Evolutionary conservation across 2,888 invertebrate species (phyloP).

Genomic region (Holacanthella duospinosa): DNA sequence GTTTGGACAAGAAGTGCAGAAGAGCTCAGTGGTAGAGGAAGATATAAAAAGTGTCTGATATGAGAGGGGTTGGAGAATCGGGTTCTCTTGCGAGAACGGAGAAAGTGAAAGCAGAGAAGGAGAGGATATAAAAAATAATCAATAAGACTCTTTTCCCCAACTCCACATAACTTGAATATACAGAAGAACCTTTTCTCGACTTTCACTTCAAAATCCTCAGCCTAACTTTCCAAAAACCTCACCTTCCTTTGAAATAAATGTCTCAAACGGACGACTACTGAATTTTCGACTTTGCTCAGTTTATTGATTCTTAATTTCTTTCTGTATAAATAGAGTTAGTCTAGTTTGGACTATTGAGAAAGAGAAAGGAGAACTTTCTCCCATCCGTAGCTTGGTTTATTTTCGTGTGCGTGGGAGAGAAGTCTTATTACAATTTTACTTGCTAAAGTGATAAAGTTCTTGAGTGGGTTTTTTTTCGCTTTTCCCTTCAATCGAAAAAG

Average conservation of each 20-base stretch:
- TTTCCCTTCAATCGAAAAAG: background rate
- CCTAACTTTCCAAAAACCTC: too few species aligned
- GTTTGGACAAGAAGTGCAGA: slow-evolving; percentile 2
- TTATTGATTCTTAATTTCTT: slow-evolving; percentile 3
- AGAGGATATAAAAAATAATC: slow-evolving; percentile 5
- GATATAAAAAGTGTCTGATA: background rate
- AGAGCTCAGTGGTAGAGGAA: background rate
- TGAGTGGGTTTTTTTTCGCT: background rate
- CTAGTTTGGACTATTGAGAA: background rate
- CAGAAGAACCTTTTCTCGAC: background rate
- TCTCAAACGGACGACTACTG: too few species aligned
- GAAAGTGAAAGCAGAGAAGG: background rate
- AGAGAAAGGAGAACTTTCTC: slow-evolving; percentile 5
- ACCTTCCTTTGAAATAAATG: too few species aligned
- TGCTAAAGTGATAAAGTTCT: background rate
- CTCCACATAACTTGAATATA: slow-evolving; percentile 2
- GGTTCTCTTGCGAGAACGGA: background rate
- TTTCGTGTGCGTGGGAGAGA: background rate
- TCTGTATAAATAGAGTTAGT: slow-evolving; percentile 1
- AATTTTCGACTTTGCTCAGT: background rate
- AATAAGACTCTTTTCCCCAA: background rate
- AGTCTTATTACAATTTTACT: background rate
- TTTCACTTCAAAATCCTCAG: too few species aligned
- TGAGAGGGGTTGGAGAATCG: background rate
- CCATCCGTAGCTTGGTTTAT: background rate